Percentiles rank a stretch among this genome's conserved stretches.
Evolutionary conservation across 2,888 invertebrate genomes (phyloP).

Genomic region (Augochlorella aurata): DNA sequence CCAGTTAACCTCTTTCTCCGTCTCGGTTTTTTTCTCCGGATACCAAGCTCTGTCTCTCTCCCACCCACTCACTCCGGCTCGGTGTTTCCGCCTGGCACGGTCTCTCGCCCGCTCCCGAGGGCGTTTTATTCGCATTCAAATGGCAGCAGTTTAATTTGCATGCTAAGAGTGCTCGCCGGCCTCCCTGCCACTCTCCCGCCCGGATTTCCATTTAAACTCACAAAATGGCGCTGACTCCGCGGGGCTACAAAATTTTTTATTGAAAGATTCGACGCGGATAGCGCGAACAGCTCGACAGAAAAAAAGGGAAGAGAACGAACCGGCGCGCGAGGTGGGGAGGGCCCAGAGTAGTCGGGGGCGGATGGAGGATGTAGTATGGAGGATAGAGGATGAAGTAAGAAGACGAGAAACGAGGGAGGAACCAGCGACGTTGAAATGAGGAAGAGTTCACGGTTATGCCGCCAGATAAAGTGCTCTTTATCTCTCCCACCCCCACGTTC

Average conservation of each 20-base stretch:
- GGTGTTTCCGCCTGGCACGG: conserved; percentile 38
- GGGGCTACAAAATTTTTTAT: conserved; percentile 82
- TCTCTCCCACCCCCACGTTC: conserved; percentile 64
- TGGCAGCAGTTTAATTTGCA: conserved; percentile 82
- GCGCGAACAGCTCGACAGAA: conserved; percentile 61
- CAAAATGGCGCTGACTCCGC: conserved; percentile 81
- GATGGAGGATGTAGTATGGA: neutral
- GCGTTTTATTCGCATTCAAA: conserved; percentile 82
- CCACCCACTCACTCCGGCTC: neutral
- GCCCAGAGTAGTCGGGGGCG: too few relatives aligned
- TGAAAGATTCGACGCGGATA: conserved; percentile 81
- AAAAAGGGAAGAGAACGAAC: conserved; percentile 32
- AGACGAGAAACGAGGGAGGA: conserved; percentile 44
- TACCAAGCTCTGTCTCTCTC: conserved; percentile 33
- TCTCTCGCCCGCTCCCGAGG: conserved; percentile 59
- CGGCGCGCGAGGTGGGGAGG: neutral
- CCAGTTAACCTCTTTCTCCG: conserved; percentile 69
- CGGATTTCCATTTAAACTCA: conserved; percentile 82
- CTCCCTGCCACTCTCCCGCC: conserved; percentile 68
- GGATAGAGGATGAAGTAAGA: conserved; percentile 28
- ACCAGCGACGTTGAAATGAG: conserved; percentile 44
- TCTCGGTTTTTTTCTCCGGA: neutral
- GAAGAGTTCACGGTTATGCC: conserved; percentile 69
- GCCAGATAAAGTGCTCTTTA: conserved; percentile 78
- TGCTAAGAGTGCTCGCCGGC: conserved; percentile 79